A percentile compares a stretch with the other conserved stretches of the same genome.
phyloP scores from a whole-genome alignment of 2,797 vertebrate species.

The Antrozous pallidus region DNA sequence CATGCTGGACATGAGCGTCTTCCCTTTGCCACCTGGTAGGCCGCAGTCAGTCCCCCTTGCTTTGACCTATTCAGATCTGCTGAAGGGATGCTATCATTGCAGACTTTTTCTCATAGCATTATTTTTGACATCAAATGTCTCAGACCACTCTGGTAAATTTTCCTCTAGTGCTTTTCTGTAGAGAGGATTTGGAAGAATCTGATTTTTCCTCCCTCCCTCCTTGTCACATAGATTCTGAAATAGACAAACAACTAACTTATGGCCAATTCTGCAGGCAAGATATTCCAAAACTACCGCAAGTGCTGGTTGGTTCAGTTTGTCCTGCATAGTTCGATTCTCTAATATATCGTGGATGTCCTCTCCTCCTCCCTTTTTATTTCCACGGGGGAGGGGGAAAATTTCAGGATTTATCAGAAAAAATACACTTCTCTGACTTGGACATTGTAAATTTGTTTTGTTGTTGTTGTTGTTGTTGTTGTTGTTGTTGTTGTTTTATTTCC shows the following conservation, averaged over 20 bases:
- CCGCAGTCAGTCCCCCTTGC: background rate
- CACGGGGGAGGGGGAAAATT: background rate
- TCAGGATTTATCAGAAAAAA: background rate
- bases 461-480: no score
- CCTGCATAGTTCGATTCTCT: slow-evolving; percentile 22
- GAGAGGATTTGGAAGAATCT: slow-evolving; percentile 42
- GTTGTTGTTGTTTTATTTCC: background rate
- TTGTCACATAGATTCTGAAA: slow-evolving; percentile 46
- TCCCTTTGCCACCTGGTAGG: background rate
- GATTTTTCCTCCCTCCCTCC: slow-evolving; percentile 27
- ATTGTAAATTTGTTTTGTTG: slow-evolving; percentile 10
- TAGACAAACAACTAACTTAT: slow-evolving; percentile 43
- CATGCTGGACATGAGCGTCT: background rate
- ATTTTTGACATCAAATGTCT: slow-evolving; percentile 40
- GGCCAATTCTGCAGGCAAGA: slow-evolving; percentile 19
- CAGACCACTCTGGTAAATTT: slow-evolving; percentile 15
- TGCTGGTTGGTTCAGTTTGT: slow-evolving; percentile 43
- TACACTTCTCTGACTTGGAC: background rate
- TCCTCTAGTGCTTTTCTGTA: slow-evolving; percentile 47
- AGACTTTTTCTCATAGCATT: background rate
- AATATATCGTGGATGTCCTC: background rate
- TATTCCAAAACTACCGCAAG: slow-evolving; percentile 17
- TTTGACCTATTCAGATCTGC: background rate
- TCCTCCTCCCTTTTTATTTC: background rate
- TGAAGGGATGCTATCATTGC: slow-evolving; percentile 19